Conservation (phyloP, 2,797 vertebrate genomes). For the Manis javanica region DNA sequence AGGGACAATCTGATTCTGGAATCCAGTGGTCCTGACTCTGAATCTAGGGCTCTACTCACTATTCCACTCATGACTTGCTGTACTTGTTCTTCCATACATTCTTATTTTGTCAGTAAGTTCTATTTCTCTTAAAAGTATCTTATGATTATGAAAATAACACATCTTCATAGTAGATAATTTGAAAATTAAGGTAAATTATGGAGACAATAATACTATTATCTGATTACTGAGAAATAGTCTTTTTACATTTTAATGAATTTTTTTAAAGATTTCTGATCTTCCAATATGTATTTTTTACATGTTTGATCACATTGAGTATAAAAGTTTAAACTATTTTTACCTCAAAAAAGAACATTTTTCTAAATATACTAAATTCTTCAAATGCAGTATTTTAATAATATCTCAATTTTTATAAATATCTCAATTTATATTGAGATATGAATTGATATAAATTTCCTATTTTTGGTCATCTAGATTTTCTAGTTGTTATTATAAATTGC, state of each 20-base stretch:
- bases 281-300: not conserved
- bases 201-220: not conserved
- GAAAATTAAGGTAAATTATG: conserved; percentile 10
- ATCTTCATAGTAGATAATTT: not conserved
- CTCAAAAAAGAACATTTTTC: not conserved
- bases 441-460: not conserved
- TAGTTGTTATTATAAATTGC: not conserved
- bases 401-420: not conserved
- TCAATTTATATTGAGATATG: no score
- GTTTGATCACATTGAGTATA: not conserved
- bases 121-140: not conserved
- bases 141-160: not conserved
- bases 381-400: not conserved
- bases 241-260: not conserved
- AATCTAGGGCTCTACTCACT: not conserved
- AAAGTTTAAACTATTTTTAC: not conserved
- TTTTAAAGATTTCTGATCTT: not conserved
- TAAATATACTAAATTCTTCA: not conserved
- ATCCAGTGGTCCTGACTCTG: not conserved
- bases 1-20: not conserved
- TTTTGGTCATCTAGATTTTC: not conserved
- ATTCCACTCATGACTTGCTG: not conserved
- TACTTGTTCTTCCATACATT: not conserved
- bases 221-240: not conserved
- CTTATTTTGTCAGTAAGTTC: not conserved